phyloP scores from a whole-genome alignment of 2,113 vertebrate species.

The zebrafish (Danio rerio) region GRCz12tu NC_133198.1:25175001-25175500 shows the following conservation, averaged over 20 bases:
- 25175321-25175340: conserved; percentile 25
- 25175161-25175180: conserved; percentile 39
- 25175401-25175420: neutral
- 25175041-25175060: neutral
- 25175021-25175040: neutral
- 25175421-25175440: neutral
- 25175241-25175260: conserved; percentile 35
- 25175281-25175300: neutral
- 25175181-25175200: conserved; percentile 14
- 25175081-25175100: neutral
- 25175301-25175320: conserved; percentile 2
- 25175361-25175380: conserved; percentile 1
- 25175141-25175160: conserved; percentile 12
- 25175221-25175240: conserved; percentile 10
- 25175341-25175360: neutral
- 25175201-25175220: conserved; percentile 16
- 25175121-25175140: neutral
- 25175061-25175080: neutral
- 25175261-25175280: conserved; percentile 1
- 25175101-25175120: neutral
- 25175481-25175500: neutral
- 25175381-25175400: neutral
- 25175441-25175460: neutral
- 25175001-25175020: neutral
- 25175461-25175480: neutral